Conservation (phyloP, 2,888 invertebrate species). For the Scaptomyza reducta region DNA sequence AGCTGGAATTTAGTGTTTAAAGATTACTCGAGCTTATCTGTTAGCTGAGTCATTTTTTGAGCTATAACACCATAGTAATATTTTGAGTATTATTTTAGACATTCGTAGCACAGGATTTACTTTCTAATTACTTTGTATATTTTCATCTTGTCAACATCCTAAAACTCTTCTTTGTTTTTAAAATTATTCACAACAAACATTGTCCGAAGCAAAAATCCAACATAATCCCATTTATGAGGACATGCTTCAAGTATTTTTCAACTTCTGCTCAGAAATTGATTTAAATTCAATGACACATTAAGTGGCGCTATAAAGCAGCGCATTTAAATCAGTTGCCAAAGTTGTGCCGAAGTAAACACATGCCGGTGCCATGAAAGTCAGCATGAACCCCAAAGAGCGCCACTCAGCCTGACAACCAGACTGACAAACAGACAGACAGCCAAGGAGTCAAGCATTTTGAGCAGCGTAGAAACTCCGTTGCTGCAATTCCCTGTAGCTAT, state of each 20-base stretch:
- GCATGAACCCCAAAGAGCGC: constrained; percentile 35
- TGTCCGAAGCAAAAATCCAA: neutral
- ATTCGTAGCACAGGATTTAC: too few species aligned
- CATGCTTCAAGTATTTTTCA: constrained; percentile 5
- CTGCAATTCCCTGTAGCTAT: constrained; percentile 7
- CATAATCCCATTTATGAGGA: constrained; percentile 9
- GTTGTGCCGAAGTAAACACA: constrained; percentile 31
- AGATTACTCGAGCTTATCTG: neutral
- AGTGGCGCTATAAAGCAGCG: constrained; percentile 70
- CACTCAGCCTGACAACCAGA: constrained; percentile 22
- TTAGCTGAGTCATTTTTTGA: constrained; percentile 2
- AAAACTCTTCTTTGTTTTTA: neutral
- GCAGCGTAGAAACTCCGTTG: constrained; percentile 4
- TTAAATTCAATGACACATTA: constrained; percentile 72
- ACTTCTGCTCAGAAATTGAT: constrained; percentile 41
- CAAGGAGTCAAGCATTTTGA: constrained; percentile 27
- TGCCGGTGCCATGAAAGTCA: constrained; percentile 24
- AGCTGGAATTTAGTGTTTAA: neutral
- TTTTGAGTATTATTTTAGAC: too few species aligned
- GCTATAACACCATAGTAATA: constrained; percentile 1
- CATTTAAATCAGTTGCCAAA: constrained; percentile 71
- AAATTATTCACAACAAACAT: neutral
- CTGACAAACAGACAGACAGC: constrained; percentile 21
- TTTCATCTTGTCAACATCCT: too few species aligned
- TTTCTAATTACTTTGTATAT: too few species aligned